Base-by-base conservation (phyloP, 2,113 vertebrate genomes). In the Hippocampus abdominalis region DNA sequence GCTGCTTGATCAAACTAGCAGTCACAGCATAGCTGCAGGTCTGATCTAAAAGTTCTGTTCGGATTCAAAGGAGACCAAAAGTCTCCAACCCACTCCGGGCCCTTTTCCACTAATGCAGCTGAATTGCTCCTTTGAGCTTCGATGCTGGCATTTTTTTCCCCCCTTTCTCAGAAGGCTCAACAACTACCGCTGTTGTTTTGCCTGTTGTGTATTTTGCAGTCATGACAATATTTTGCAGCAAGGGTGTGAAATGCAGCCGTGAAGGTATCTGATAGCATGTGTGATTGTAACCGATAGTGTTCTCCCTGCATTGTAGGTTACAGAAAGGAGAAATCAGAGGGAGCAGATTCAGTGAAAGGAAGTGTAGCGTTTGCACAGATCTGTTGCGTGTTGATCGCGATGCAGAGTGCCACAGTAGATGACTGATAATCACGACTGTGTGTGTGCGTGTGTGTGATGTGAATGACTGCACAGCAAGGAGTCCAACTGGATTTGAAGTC, bases 401-500 rank as follows among this genome's bases (percentile, higher is more conserved):
- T 78, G 83, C 87, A 86, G 82, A 66, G 72, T 82, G 46, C 74
- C 66, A 64, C 68, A 66, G 76, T 66, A 85, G 88, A 92, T 88
- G 80, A 78, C 75, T 80, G 90, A 90, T 86, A 86, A 77, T 76
- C 42, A 68, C 85, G 84, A 77, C 3, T 48, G 13, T 84, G 48
- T 72, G 73, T 65, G 48, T 67, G 67, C 65, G 64, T 60, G 46
- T 72, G 78, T 75, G 69, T 40, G 89, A 91, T 90, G 65, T 85
- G 86, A 90, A 78, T 89, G 89, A 89, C 83, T 89, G 91, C 89
- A 91, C 89, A 90, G 88, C 87, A 92, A 92, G 88, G 87, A 79
- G 78, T 70, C 82, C 81, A 80, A 87, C 88, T 82, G 81, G 87
- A 88, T 88, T 84, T 63, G 84, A 87, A 36, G 89, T 86, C 87